Percentiles rank a stretch among this genome's conserved stretches.
Conservation (phyloP, 2,797 vertebrate genomes). For the Zalophus californianus region DNA sequence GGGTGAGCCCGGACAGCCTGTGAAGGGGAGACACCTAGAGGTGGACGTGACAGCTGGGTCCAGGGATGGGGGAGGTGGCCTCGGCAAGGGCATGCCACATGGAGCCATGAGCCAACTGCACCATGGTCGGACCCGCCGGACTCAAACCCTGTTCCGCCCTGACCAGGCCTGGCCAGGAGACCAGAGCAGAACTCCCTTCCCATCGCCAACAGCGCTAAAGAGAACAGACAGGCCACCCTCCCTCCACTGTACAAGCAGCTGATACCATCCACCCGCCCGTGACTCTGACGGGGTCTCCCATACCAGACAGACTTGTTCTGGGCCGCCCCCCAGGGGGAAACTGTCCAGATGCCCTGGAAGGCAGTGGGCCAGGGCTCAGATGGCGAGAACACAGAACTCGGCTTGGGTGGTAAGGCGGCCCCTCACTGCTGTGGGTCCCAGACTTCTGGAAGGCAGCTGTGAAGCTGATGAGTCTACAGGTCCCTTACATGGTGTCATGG, state of each 20-base stretch:
- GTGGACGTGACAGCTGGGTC: neutral
- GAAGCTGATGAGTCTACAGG: no score
- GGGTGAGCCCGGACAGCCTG: neutral
- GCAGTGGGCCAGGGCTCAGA: neutral
- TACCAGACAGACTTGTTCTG: neutral
- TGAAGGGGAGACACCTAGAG: neutral
- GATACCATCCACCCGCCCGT: accelerated
- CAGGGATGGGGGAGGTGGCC: no score
- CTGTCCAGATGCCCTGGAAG: neutral
- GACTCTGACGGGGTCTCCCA: neutral
- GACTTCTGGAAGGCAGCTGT: neutral
- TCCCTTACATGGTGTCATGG: accelerated
- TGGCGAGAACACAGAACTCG: accelerated
- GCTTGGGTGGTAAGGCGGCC: neutral
- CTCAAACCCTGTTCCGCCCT: neutral
- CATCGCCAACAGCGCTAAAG: neutral
- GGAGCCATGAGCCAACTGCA: neutral
- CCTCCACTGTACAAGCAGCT: neutral
- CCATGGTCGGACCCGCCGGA: accelerated
- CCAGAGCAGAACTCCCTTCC: neutral
- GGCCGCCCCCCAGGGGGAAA: neutral
- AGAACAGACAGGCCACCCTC: neutral
- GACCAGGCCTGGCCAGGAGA: neutral
- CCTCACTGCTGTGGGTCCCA: neutral
- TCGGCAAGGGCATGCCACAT: neutral